A percentile compares a stretch with the other conserved stretches of the same genome.
These are phyloP conservation scores for Drosophila ogumai DNA, from an alignment of 1,140 invertebrate species.

Conservation along the genomic window DNA sequence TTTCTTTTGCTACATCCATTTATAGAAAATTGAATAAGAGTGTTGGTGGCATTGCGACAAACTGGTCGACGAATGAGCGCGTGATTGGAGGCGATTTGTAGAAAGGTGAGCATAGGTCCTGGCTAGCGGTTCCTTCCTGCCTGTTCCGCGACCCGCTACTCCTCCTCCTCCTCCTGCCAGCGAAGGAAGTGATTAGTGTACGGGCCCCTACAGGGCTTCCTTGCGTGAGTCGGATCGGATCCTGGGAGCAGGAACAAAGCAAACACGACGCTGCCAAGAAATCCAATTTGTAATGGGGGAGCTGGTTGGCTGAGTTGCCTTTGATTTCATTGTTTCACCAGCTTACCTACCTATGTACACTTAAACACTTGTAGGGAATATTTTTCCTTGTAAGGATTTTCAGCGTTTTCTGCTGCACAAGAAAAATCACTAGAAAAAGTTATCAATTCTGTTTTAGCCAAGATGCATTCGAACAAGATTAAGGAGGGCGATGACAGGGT, in stretches of 20 bases:
- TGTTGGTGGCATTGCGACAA: constrained; percentile 80
- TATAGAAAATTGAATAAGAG: constrained; percentile 82
- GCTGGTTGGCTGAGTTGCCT: constrained; percentile 27
- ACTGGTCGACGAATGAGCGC: constrained; percentile 74
- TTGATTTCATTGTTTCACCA: constrained; percentile 58
- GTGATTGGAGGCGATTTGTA: constrained; percentile 72
- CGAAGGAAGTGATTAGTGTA: constrained; percentile 76
- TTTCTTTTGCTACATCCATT: constrained; percentile 52
- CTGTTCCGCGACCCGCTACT: not conserved
- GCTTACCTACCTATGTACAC: constrained; percentile 6
- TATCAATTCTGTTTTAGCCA: constrained; percentile 32
- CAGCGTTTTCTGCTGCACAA: constrained; percentile 18
- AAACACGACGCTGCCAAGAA: constrained; percentile 61
- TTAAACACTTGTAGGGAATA: constrained; percentile 14
- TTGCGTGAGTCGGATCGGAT: constrained; percentile 34
- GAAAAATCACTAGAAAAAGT: constrained; percentile 35
- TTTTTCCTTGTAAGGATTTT: constrained; percentile 29
- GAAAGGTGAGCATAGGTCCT: constrained; percentile 37
- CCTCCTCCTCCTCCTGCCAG: not conserved
- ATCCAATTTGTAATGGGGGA: constrained; percentile 63
- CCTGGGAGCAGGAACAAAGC: constrained; percentile 42
- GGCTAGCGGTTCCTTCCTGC: constrained; percentile 30
- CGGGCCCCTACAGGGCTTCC: constrained; percentile 19
- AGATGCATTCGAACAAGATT: constrained; percentile 67
- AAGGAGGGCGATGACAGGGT: constrained; percentile 76